Evolutionary conservation across 2,888 invertebrate genomes (phyloP).

Genomic region (Spodoptera littoralis): DNA sequence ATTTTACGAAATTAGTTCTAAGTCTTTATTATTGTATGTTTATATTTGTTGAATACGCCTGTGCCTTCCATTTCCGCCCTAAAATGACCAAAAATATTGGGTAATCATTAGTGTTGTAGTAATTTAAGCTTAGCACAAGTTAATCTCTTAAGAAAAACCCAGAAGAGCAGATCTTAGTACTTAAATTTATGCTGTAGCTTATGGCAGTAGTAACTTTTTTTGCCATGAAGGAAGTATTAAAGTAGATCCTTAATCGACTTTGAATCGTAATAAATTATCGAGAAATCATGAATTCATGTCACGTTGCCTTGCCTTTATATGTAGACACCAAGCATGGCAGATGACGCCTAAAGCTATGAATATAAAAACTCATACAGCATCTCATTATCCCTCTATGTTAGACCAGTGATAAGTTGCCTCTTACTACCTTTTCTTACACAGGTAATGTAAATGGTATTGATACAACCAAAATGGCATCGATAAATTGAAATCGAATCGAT

Average conservation of each 20-base stretch:
- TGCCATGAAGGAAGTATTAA: conserved; percentile 1
- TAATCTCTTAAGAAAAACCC: background rate
- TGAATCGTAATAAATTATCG: conserved; percentile 28
- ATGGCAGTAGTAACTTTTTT: conserved; percentile 26
- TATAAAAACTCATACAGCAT: conserved; percentile 36
- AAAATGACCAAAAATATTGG: too few species aligned
- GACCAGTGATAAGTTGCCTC: conserved; percentile 13
- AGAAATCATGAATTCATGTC: conserved; percentile 28
- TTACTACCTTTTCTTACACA: conserved; percentile 16
- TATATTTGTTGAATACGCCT: too few species aligned
- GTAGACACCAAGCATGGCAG: conserved; percentile 28
- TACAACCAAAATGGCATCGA: conserved; percentile 29
- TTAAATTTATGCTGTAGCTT: conserved; percentile 11
- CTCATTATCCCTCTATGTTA: conserved; percentile 22
- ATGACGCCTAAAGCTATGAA: conserved; percentile 38
- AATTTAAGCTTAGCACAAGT: too few species aligned
- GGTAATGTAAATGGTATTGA: conserved; percentile 14
- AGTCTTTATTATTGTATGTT: too few species aligned
- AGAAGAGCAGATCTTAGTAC: conserved; percentile 3
- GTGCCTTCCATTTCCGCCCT: too few species aligned
- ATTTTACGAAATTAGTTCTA: too few species aligned
- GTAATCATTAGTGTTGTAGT: too few species aligned
- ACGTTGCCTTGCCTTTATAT: conserved; percentile 13
- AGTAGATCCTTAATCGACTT: conserved; percentile 17
- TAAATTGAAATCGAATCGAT: conserved; percentile 29